These are phyloP conservation scores for Poecilus cupreus DNA, from an alignment of 2,888 invertebrate species.

Conservation along the genomic window DNA sequence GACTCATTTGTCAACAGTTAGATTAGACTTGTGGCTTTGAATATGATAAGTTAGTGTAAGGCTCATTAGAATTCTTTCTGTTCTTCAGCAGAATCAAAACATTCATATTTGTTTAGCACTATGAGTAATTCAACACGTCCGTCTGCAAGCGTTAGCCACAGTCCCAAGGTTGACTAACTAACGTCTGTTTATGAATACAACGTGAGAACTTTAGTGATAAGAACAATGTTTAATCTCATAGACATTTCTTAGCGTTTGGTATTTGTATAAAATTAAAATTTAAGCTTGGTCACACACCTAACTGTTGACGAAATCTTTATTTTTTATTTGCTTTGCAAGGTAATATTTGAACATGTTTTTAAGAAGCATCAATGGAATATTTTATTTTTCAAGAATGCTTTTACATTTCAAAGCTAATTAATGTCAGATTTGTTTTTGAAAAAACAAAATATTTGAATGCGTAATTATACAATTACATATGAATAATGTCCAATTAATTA, in stretches of 20 bases:
- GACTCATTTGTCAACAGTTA: conserved; percentile 2
- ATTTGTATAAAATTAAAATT: conserved; percentile 26
- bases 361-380: background rate
- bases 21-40: background rate
- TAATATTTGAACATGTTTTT: conserved; percentile 9
- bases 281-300: background rate
- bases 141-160: background rate
- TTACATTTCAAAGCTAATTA: background rate
- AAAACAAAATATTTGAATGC: too few species aligned
- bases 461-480: too few species aligned
- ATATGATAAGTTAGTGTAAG: background rate
- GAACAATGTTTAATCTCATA: background rate
- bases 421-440: background rate
- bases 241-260: background rate
- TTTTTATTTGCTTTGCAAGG: background rate
- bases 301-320: background rate
- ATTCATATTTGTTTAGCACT: background rate
- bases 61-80: background rate
- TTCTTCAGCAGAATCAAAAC: background rate
- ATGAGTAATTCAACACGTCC: conserved; percentile 12
- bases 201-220: conserved; percentile 11
- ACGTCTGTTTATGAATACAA: conserved; percentile 7
- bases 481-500: too few species aligned
- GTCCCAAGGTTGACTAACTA: background rate
- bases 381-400: background rate